Percentiles rank a stretch among this genome's conserved stretches.
Conservation (phyloP, 1,140 invertebrate genomes). For the Druon quercuslanigerum region DNA sequence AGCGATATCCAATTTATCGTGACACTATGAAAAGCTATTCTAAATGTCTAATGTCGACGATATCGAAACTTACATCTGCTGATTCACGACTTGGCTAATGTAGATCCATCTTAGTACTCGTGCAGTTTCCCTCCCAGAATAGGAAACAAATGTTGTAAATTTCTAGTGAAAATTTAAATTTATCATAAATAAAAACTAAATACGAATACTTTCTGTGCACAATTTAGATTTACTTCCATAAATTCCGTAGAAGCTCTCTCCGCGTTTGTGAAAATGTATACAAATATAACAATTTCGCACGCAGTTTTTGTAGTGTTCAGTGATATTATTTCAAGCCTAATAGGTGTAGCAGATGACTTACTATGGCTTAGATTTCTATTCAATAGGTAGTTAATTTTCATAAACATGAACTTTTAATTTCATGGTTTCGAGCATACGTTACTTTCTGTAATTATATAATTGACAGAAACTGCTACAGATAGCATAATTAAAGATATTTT, state of each 20-base stretch:
- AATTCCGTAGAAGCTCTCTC: no score
- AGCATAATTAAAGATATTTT: no score
- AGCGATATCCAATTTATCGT: neutral
- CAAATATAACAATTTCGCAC: neutral
- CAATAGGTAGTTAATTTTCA: slow-evolving; percentile 6
- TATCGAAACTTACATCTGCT: neutral
- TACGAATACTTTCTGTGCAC: no score
- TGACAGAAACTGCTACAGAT: neutral
- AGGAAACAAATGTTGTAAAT: no score
- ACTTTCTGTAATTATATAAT: slow-evolving; percentile 23
- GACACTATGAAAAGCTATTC: slow-evolving; percentile 16
- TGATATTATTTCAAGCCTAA: no score
- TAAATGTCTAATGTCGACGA: slow-evolving; percentile 3
- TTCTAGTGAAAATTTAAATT: no score
- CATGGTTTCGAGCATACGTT: neutral
- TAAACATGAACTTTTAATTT: neutral
- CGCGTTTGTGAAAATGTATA: neutral
- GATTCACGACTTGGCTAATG: neutral
- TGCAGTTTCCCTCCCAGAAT: no score
- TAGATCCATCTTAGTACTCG: no score
- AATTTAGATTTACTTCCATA: no score
- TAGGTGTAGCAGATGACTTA: neutral
- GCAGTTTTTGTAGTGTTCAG: neutral
- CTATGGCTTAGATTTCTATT: slow-evolving; percentile 5
- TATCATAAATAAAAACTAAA: no score